Evolutionary conservation across 2,888 invertebrate genomes (phyloP).

Genomic region (Odontothrips loti): DNA sequence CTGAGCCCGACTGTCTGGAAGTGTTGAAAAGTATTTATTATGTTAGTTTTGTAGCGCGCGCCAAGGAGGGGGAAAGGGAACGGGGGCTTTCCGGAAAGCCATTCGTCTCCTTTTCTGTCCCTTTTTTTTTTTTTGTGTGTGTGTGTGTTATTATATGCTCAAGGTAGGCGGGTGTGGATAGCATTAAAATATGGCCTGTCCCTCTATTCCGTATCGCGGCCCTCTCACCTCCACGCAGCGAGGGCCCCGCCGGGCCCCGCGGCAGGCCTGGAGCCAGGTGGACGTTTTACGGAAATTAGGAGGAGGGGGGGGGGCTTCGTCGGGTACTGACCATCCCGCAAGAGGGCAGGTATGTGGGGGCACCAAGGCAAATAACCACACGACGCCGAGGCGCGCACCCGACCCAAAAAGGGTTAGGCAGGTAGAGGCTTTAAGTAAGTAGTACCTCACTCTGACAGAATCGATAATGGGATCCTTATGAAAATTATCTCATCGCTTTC

Average conservation of each 20-base stretch:
- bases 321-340: too few species aligned
- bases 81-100: background rate
- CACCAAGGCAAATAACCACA: too few species aligned
- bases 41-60: conserved; percentile 2
- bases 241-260: background rate
- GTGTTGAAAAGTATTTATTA: conserved; percentile 11
- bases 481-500: too few species aligned
- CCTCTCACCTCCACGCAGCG: background rate
- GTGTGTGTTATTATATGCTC: conserved; percentile 19
- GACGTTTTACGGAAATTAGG: background rate
- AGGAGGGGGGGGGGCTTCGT: background rate
- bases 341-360: too few species aligned
- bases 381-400: too few species aligned
- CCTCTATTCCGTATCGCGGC: background rate
- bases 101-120: background rate
- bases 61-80: background rate
- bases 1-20: background rate
- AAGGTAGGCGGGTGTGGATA: conserved; percentile 21
- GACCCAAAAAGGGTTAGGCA: too few species aligned
- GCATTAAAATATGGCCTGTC: conserved; percentile 25
- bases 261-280: background rate
- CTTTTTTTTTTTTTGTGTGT: background rate
- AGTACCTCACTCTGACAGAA: too few species aligned
- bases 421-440: too few species aligned
- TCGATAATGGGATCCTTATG: too few species aligned